Evolutionary conservation across 2,113 vertebrate species (phyloP), one percentile per base, ranked within the genome.

Genomic region (Egretta garzetta): DNA sequence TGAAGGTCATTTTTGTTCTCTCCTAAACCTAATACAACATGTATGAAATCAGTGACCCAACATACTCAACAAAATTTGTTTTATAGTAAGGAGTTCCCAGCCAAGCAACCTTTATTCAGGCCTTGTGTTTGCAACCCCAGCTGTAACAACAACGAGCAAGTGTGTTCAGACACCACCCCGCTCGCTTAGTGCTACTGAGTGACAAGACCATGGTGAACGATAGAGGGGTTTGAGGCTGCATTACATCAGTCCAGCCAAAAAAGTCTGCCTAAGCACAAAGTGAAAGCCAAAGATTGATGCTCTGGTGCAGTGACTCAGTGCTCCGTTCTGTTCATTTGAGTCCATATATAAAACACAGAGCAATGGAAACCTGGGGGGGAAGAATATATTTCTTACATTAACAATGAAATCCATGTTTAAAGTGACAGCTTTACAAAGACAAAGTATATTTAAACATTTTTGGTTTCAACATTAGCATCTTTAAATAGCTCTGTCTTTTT

Each of bases 81-180:
- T 94, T 75, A 62, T 50, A 87, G 60, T 55, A 39, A 84, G 83
- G 80, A 75, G 47, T 56, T 79, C 37, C 64, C 70, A 72, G 88
- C 49, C 72, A 80, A 62, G 49, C 63, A 76, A 14, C 58, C 30
- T 80, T 83, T 86, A 85, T 88, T 64, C 77, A 85, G 70, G 90
- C 55, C 35, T 73, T 56, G 79, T 50, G 9, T 92, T 80, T 70
- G 45, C 92, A 73, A n/a, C 71, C 37, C 55, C 85, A 92, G 93
- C 96, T 88, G 93, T 88, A 76, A 93, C 90, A 96, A 90, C 95
- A 94, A 17, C 2, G 66, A 88, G 49, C 32, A 6, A 91, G 71
- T 39, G 67, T 82, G 79, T 45, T 71, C 90, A 85, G 81, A 39
- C 74, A 75, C 45, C 37, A 4, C 45, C 68, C 22, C 76, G 71